Percentiles rank a stretch among this genome's conserved stretches.
phyloP scores from a whole-genome alignment of 2,888 invertebrate genomes.

The Callinectes sapidus region DNA sequence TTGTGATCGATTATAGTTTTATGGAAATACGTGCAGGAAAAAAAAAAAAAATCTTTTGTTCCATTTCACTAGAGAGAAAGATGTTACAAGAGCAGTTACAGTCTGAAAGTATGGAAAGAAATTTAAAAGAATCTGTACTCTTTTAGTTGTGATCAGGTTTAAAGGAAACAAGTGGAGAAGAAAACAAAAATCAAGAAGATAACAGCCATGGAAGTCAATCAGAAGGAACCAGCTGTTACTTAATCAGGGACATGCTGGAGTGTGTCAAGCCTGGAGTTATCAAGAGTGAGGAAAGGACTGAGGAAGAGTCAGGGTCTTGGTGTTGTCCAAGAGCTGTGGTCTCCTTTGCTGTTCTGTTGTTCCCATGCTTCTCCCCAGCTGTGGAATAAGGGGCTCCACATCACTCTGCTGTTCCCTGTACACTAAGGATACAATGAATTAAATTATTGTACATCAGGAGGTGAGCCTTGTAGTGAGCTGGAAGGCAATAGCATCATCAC shows the following conservation, averaged over 20 bases:
- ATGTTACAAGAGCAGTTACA: too few species aligned
- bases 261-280: neutral
- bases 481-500: neutral
- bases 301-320: neutral
- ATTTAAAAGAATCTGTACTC: neutral
- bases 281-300: neutral
- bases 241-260: neutral
- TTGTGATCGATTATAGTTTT: too few species aligned
- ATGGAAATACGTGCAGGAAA: too few species aligned
- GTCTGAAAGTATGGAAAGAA: too few species aligned
- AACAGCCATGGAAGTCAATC: neutral
- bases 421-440: conserved; percentile 33
- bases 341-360: neutral
- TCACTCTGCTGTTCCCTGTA: conserved; percentile 6
- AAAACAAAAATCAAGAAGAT: neutral
- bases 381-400: neutral
- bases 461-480: conserved; percentile 13
- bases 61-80: too few species aligned
- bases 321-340: neutral
- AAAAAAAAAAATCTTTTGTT: too few species aligned
- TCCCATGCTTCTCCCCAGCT: neutral
- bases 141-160: neutral
- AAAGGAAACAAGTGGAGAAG: neutral
- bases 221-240: neutral
- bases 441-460: conserved; percentile 12